These are phyloP conservation scores for Prunella fulvescens DNA, from an alignment of 2,113 vertebrate species.

Conservation along the genomic window DNA sequence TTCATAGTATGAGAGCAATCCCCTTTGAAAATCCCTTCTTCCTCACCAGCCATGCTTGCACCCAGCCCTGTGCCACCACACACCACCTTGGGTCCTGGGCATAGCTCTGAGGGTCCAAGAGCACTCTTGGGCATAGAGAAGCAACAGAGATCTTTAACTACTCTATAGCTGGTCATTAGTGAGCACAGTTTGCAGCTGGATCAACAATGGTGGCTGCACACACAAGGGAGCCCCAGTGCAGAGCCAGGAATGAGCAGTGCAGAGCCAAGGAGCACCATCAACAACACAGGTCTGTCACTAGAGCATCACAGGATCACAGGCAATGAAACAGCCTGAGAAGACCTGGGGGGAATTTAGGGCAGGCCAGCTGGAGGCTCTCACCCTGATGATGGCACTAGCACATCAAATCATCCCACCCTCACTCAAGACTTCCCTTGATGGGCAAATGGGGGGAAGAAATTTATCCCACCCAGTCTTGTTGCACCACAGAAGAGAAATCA, in stretches of 20 bases:
- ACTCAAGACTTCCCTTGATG: fast-evolving
- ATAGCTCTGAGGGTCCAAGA: neutral
- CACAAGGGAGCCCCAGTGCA: neutral
- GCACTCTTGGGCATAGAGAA: neutral
- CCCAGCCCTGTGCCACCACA: neutral
- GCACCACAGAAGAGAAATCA: neutral
- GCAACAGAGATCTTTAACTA: neutral
- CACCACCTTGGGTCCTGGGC: neutral
- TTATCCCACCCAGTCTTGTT: neutral
- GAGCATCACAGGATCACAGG: neutral
- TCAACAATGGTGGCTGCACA: neutral
- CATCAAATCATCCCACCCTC: fast-evolving
- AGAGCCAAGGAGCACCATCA: neutral
- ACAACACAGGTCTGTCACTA: neutral
- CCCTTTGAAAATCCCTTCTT: neutral
- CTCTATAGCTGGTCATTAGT: neutral
- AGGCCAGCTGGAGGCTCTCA: neutral
- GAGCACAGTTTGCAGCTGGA: neutral
- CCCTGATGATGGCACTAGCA: neutral
- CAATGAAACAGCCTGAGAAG: neutral
- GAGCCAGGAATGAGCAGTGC: fast-evolving
- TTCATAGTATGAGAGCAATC: neutral
- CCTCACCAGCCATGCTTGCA: neutral
- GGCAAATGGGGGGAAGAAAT: neutral
- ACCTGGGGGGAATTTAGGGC: neutral